phyloP scores from a whole-genome alignment of 2,888 invertebrate genomes.

The Drosophila kambysellisi region DNA sequence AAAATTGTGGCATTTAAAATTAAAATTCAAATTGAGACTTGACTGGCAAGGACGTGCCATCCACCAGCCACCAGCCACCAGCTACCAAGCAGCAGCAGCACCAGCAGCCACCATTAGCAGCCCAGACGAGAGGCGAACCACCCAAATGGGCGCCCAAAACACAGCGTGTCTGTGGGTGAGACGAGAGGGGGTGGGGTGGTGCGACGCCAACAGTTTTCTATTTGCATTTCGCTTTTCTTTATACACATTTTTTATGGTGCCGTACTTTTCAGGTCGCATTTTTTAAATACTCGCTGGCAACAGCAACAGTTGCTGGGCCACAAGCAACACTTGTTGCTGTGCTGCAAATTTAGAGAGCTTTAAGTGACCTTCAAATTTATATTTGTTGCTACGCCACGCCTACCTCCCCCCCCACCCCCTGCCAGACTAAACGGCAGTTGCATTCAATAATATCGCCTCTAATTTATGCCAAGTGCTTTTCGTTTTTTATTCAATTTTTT shows the following conservation, averaged over 20 bases:
- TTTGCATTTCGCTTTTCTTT: slow-evolving; percentile 79
- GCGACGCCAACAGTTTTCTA: slow-evolving; percentile 62
- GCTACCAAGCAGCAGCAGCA: slow-evolving; percentile 2
- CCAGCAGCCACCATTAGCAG: slow-evolving; percentile 5
- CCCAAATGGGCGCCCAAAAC: slow-evolving; percentile 8
- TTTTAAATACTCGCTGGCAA: slow-evolving; percentile 56
- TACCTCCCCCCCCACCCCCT: slow-evolving; percentile 7
- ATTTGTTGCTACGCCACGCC: slow-evolving; percentile 36
- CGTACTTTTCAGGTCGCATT: slow-evolving; percentile 54
- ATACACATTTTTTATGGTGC: slow-evolving; percentile 46
- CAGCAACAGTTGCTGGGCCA: slow-evolving; percentile 7
- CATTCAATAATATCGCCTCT: slow-evolving; percentile 45
- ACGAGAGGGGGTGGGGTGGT: not conserved
- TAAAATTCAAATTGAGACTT: slow-evolving; percentile 81
- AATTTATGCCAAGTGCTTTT: slow-evolving; percentile 71
- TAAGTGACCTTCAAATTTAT: slow-evolving; percentile 66
- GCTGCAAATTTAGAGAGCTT: slow-evolving; percentile 38
- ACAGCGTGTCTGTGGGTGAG: not conserved
- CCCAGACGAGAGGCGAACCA: slow-evolving; percentile 24
- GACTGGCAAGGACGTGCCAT: slow-evolving; percentile 77
- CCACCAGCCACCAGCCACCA: slow-evolving; percentile 16
- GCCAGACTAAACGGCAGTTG: slow-evolving; percentile 37
- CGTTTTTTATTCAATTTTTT: not conserved
- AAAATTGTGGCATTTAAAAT: slow-evolving; percentile 81
- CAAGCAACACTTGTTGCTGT: slow-evolving; percentile 1